A percentile compares a stretch with the other conserved stretches of the same genome.
Evolutionary conservation across 2,113 vertebrate genomes (phyloP).

Genomic region (Trogon melanurus): DNA sequence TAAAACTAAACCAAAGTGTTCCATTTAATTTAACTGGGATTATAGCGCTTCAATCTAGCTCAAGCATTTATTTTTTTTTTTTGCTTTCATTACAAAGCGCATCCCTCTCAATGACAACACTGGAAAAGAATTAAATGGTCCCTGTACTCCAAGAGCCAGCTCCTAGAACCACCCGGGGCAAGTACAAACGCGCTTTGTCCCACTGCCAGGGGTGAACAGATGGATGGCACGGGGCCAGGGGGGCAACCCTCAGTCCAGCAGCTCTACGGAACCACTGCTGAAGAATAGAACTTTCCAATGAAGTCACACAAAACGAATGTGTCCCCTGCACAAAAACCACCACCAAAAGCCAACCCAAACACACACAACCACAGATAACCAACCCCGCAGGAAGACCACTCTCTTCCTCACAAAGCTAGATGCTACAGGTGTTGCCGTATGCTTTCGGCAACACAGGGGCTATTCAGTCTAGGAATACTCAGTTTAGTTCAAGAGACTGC

Average conservation of each 20-base stretch:
- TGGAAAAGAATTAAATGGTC: background rate
- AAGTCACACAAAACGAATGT: background rate
- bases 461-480: background rate
- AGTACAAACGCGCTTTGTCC: background rate
- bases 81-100: background rate
- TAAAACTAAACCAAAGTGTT: conserved; percentile 11
- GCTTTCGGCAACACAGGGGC: background rate
- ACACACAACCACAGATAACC: background rate
- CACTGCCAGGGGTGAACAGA: background rate
- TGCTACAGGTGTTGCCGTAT: background rate
- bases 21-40: background rate
- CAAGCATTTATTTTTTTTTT: background rate
- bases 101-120: background rate
- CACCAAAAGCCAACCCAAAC: background rate
- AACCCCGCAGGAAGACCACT: background rate
- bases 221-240: background rate
- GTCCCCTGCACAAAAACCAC: background rate
- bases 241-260: background rate
- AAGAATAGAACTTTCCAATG: background rate
- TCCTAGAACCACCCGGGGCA: background rate
- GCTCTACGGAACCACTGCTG: background rate
- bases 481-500: background rate
- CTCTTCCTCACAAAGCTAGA: background rate
- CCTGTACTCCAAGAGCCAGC: background rate
- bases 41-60: background rate